Conservation (phyloP, 2,888 invertebrate species). For the Seira sanloemensis region DNA sequence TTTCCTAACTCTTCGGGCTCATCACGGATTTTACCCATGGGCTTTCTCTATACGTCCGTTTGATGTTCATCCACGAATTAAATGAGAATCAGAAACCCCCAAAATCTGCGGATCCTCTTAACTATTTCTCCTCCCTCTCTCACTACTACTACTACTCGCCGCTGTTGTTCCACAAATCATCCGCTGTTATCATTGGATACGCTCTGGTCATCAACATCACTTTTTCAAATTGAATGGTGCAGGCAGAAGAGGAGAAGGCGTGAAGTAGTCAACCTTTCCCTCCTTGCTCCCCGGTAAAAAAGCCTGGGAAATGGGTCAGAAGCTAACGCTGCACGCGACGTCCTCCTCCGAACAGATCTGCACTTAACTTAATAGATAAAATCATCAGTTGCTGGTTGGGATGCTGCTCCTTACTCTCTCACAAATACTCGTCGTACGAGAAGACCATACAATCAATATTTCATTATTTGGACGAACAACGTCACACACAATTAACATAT, state of each 20-base stretch:
- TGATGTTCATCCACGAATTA: too few species aligned
- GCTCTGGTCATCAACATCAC: slow-evolving; percentile 44
- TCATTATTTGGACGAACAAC: slow-evolving; percentile 45
- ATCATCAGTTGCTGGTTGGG: slow-evolving; percentile 59
- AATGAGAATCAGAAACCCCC: slow-evolving; percentile 54
- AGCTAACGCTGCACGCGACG: too few species aligned
- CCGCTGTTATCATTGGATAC: slow-evolving; percentile 59
- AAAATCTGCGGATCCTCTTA: slow-evolving; percentile 72
- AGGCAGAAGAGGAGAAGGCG: too few species aligned
- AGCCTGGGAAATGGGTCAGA: slow-evolving; percentile 14
- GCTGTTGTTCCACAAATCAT: slow-evolving; percentile 70
- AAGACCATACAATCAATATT: background rate
- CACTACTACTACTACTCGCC: slow-evolving; percentile 66
- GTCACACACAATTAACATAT: slow-evolving; percentile 53
- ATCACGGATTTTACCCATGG: slow-evolving; percentile 60
- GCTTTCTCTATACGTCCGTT: background rate
- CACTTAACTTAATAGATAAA: slow-evolving; percentile 20
- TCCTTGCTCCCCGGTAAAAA: slow-evolving; percentile 38
- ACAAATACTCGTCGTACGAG: slow-evolving; percentile 22
- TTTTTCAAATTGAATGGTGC: background rate
- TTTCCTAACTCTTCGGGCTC: slow-evolving; percentile 70
- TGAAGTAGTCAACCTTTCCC: too few species aligned
- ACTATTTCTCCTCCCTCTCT: too few species aligned
- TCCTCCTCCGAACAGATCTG: too few species aligned
- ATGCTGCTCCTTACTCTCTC: slow-evolving; percentile 58